A percentile compares a stretch with the other conserved stretches of the same genome.
Conservation (phyloP, 2,888 invertebrate genomes). For the Drosophila kokeensis region DNA sequence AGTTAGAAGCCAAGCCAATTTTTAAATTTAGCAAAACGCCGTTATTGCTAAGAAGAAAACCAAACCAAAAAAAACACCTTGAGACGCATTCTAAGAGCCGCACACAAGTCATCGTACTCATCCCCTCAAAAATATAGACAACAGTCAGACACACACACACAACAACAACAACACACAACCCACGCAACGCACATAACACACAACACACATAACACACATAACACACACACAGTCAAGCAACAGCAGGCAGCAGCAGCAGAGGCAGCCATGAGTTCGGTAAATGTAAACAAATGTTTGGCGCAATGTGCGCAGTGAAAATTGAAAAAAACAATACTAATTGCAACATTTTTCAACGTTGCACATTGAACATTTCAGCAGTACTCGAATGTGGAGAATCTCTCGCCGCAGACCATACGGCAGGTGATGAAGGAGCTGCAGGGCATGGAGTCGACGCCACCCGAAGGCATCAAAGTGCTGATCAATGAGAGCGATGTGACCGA, state of each 20-base stretch:
- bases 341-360: neutral
- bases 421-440: conserved; percentile 95
- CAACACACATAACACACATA: too few species aligned
- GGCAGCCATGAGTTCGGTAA: conserved; percentile 68
- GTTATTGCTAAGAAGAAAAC: conserved; percentile 10
- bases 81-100: conserved; percentile 32
- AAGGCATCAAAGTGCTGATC: conserved; percentile 95
- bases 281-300: conserved; percentile 62
- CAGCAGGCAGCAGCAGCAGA: conserved; percentile 21
- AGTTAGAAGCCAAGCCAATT: conserved; percentile 30
- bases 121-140: conserved; percentile 4
- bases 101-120: conserved; percentile 6
- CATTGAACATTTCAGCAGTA: conserved; percentile 86
- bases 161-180: conserved; percentile 18
- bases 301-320: neutral
- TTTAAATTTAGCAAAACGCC: conserved; percentile 6
- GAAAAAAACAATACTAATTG: conserved; percentile 11
- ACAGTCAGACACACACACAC: conserved; percentile 10
- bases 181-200: neutral
- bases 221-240: conserved; percentile 29
- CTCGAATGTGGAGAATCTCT: conserved; percentile 97
- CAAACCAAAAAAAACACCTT: conserved; percentile 46
- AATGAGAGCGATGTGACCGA: conserved; percentile 97
- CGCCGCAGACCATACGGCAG: conserved; percentile 95
- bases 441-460: conserved; percentile 92